Base-by-base conservation (phyloP, 2,888 invertebrate genomes). In the Cosmopolites sordidus region DNA sequence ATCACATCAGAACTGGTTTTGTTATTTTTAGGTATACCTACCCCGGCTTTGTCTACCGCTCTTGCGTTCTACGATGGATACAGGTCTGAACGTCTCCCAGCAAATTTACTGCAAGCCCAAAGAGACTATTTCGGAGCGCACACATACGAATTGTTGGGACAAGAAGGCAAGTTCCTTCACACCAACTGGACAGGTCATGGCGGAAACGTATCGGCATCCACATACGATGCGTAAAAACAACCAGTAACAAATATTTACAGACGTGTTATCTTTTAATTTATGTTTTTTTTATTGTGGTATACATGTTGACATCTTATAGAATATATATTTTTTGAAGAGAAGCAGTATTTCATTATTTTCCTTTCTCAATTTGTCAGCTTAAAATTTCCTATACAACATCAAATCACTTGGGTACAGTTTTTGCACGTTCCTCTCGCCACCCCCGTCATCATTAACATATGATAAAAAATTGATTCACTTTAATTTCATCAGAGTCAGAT, bases 101-200 rank as follows among this genome's bases (percentile, higher is more conserved):
- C 99, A 4, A 99, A 99, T 75, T 78, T 99, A 52, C 78, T 98
- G 52, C 98, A 98, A 81, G 89, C 98, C 0, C 97, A 97, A 73
- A 80, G 99, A 30, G 99, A 99, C 74, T 99, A 95, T 73, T 99
- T 99, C 69, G 99, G 99, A 1, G 98, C 99, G 0, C 99, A 99
- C 73, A 99, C 98, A 0, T 99, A 99, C 69, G 97, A 99, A 76
- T 74, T 96, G 48, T 74, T 93, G 48, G 80, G 79, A 2, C 77
- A 88, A 58, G 96, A 96, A 40, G 97, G 96, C 2, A 83, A 82
- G 63, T 97, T 88, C 71, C 82, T 92, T 2, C 99, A 99, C 75
- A 98, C 98, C 58, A 98, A 99, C 77, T 99, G 99, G 99, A 99
- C 98, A 8, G 99, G 99, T 11, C 92, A 91, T 64, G 99, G 99